A percentile compares a stretch with the other conserved stretches of the same genome.
Evolutionary conservation across 2,797 vertebrate species (phyloP).

Genomic region (Chloroceryle inda): DNA sequence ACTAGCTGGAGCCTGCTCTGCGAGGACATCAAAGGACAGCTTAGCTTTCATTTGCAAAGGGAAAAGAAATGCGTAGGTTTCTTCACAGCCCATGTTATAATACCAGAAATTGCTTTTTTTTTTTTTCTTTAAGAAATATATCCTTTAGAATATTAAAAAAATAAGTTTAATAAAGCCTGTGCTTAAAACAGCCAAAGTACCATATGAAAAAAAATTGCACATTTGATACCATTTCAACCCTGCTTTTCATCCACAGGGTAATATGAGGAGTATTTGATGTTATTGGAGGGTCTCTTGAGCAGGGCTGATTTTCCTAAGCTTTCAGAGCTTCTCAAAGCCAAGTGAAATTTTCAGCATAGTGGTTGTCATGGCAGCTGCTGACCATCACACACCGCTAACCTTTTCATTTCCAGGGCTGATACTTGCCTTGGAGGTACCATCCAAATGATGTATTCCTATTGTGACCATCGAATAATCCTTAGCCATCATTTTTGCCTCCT

Average conservation of each 20-base stretch:
- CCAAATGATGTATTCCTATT: slow-evolving; percentile 67
- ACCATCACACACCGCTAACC: slow-evolving; percentile 82
- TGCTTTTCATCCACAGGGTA: slow-evolving; percentile 66
- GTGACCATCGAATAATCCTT: slow-evolving; percentile 78
- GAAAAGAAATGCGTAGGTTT: slow-evolving; percentile 50
- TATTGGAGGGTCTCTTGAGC: slow-evolving; percentile 25
- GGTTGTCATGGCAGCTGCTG: slow-evolving; percentile 61
- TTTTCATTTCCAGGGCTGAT: slow-evolving; percentile 70
- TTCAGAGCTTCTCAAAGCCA: not conserved
- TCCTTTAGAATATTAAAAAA: slow-evolving; percentile 74
- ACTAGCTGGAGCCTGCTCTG: slow-evolving; percentile 39
- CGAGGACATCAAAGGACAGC: slow-evolving; percentile 42
- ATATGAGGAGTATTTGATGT: slow-evolving; percentile 21
- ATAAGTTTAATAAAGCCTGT: slow-evolving; percentile 74
- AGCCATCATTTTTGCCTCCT: slow-evolving; percentile 72
- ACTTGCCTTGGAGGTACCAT: slow-evolving; percentile 65
- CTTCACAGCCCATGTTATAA: slow-evolving; percentile 55
- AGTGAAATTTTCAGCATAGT: not conserved
- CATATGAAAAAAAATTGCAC: slow-evolving; percentile 65
- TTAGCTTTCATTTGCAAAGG: slow-evolving; percentile 65
- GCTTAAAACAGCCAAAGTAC: slow-evolving; percentile 72
- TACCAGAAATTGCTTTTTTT: slow-evolving; percentile 61
- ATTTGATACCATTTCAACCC: slow-evolving; percentile 65
- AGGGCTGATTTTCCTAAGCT: slow-evolving; percentile 40
- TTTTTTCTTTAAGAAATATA: slow-evolving; percentile 74